phyloP scores from a whole-genome alignment of 64 coral and sea anemone genomes.

The Cladopsammia gracilis region DNA sequence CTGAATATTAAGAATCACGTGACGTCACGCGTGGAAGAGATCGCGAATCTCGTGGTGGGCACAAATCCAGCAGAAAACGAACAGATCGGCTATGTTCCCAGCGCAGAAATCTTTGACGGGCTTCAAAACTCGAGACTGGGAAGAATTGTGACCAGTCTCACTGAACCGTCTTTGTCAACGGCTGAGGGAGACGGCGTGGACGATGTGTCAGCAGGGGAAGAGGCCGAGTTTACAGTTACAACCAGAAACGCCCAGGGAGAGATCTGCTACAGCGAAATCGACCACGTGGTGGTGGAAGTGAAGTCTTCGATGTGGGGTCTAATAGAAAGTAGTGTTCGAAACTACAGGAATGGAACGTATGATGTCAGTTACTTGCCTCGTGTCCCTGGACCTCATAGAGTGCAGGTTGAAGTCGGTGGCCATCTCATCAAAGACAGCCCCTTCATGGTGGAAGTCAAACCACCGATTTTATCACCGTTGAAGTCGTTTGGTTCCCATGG shows the following conservation, averaged over 20 bases:
- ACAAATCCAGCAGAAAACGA: constrained; percentile 65
- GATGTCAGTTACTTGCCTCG: constrained; percentile 53
- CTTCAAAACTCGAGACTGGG: constrained; percentile 54
- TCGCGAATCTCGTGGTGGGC: constrained; percentile 47
- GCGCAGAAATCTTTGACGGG: constrained; percentile 45
- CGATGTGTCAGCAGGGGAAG: constrained; percentile 67
- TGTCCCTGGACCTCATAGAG: constrained; percentile 49
- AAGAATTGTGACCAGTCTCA: constrained; percentile 57
- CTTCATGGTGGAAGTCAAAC: constrained; percentile 62
- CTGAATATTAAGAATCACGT: constrained; percentile 56
- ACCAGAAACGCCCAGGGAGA: constrained; percentile 66
- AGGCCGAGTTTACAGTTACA: constrained; percentile 63
- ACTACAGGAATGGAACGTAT: constrained; percentile 64
- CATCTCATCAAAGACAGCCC: constrained; percentile 67
- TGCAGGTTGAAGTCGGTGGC: constrained; percentile 47
- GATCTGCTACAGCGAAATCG: constrained; percentile 66
- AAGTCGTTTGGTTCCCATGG: constrained; percentile 76
- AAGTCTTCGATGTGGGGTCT: constrained; percentile 39
- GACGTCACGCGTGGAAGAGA: constrained; percentile 31
- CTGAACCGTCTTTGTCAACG: constrained; percentile 40
- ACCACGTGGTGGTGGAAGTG: constrained; percentile 43
- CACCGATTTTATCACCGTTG: constrained; percentile 57
- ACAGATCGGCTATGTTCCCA: constrained; percentile 65
- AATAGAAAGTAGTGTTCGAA: constrained; percentile 29
- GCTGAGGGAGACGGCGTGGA: constrained; percentile 57